These are phyloP conservation scores for Syngnathus acus DNA, from an alignment of 2,797 vertebrate species.

Conservation along the genomic window DNA sequence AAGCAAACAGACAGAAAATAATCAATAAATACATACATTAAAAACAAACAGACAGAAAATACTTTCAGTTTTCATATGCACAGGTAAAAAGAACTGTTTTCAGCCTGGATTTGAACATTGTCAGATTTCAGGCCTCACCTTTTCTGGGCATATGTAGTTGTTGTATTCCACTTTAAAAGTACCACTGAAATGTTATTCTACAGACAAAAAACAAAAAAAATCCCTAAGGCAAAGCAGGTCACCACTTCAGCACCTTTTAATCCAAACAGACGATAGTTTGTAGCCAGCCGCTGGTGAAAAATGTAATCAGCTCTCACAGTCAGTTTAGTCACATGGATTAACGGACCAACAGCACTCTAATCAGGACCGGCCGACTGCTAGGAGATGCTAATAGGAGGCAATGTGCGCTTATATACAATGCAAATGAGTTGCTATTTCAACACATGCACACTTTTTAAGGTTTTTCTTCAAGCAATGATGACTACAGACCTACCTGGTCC, in stretches of 20 bases:
- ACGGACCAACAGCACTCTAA: conserved; percentile 29
- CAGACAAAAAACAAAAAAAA: too few relatives aligned
- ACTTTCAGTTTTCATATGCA: too few relatives aligned
- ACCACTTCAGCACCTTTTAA: conserved; percentile 33
- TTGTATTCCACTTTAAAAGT: neutral
- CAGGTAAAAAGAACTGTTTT: too few relatives aligned
- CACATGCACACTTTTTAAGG: neutral
- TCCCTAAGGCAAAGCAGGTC: conserved; percentile 19
- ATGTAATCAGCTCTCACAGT: conserved; percentile 45
- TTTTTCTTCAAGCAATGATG: neutral
- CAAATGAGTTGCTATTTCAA: neutral
- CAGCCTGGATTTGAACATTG: neutral
- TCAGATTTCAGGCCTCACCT: too few relatives aligned
- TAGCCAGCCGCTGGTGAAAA: conserved; percentile 30
- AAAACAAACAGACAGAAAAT: too few relatives aligned
- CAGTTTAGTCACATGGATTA: conserved; percentile 44
- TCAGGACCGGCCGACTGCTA: conserved; percentile 18
- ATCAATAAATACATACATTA: neutral
- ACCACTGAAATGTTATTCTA: neutral
- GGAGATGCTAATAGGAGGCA: conserved; percentile 11
- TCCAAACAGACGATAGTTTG: conserved; percentile 30
- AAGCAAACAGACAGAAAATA: too few relatives aligned
- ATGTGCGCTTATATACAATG: conserved; percentile 1
- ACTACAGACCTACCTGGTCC: neutral
- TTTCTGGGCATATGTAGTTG: too few relatives aligned